Evolutionary conservation across 2,888 invertebrate species (phyloP).

Genomic region (Tupiocoris notatus): DNA sequence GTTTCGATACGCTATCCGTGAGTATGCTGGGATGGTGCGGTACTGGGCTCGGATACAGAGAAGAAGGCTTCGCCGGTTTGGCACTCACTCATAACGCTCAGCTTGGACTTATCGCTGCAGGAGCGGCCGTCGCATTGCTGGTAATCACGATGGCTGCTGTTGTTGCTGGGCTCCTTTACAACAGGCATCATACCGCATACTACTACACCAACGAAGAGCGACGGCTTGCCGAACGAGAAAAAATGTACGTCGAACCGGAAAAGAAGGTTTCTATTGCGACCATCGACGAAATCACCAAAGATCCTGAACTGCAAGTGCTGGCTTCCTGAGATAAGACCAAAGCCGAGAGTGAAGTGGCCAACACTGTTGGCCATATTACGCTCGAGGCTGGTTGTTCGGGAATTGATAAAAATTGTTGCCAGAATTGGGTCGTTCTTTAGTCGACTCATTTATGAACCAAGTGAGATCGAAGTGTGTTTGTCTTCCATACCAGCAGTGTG

Average conservation of each 20-base stretch:
- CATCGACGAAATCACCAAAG: constrained; percentile 52
- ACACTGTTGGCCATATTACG: constrained; percentile 46
- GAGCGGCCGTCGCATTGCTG: constrained; percentile 60
- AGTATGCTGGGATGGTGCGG: constrained; percentile 55
- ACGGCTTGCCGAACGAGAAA: constrained; percentile 53
- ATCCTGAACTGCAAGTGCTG: constrained; percentile 50
- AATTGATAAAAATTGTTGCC: constrained; percentile 47
- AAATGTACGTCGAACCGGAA: constrained; percentile 48
- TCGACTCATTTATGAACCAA: constrained; percentile 29
- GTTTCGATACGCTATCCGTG: constrained; percentile 52
- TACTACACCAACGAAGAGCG: constrained; percentile 81
- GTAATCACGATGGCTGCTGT: constrained; percentile 57
- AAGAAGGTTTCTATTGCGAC: constrained; percentile 51
- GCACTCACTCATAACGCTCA: constrained; percentile 51
- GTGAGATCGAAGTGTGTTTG: not conserved
- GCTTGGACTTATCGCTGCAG: constrained; percentile 52
- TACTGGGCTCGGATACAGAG: constrained; percentile 59
- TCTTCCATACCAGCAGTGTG: constrained; percentile 8
- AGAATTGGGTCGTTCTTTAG: constrained; percentile 48
- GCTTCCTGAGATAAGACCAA: constrained; percentile 50
- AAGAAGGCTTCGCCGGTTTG: constrained; percentile 54
- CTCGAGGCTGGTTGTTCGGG: constrained; percentile 45
- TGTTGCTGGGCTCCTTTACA: constrained; percentile 63
- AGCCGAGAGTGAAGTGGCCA: constrained; percentile 45
- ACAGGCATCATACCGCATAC: constrained; percentile 67